Conservation (phyloP, 2,797 vertebrate species). For the Crypturellus tataupa region DNA sequence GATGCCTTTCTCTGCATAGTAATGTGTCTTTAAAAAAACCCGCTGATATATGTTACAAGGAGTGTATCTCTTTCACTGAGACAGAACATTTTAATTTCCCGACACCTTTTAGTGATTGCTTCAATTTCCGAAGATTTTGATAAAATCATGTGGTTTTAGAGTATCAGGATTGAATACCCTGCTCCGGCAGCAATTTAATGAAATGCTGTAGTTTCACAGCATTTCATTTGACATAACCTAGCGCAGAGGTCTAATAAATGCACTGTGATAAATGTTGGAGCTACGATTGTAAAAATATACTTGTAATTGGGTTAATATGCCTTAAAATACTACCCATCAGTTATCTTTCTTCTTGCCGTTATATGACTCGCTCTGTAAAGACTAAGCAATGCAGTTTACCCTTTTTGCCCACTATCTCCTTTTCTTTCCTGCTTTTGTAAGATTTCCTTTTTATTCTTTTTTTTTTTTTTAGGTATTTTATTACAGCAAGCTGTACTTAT, state of each 20-base stretch:
- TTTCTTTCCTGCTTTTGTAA: conserved; percentile 1
- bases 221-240: conserved; percentile 87
- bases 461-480: conserved; percentile 5
- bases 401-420: conserved; percentile 29
- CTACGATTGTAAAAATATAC: conserved; percentile 93
- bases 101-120: conserved; percentile 94
- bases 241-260: conserved; percentile 89
- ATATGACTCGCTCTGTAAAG: conserved; percentile 74
- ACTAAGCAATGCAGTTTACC: conserved; percentile 35
- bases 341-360: conserved; percentile 86
- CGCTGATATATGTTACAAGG: conserved; percentile 90
- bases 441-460: conserved; percentile 1
- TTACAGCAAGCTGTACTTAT: background rate
- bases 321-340: conserved; percentile 97
- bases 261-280: conserved; percentile 90
- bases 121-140: conserved; percentile 96
- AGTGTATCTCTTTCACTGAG: conserved; percentile 89
- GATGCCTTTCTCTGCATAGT: conserved; percentile 85
- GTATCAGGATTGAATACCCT: conserved; percentile 85
- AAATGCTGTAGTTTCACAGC: conserved; percentile 84
- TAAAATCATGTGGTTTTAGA: conserved; percentile 92
- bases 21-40: conserved; percentile 85
- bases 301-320: conserved; percentile 99
- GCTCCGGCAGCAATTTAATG: conserved; percentile 85
- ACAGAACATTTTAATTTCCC: conserved; percentile 93